Percentiles rank a stretch among this genome's conserved stretches.
Evolutionary conservation across 2,888 invertebrate genomes (phyloP).

Genomic region (Philaethria dido): DNA sequence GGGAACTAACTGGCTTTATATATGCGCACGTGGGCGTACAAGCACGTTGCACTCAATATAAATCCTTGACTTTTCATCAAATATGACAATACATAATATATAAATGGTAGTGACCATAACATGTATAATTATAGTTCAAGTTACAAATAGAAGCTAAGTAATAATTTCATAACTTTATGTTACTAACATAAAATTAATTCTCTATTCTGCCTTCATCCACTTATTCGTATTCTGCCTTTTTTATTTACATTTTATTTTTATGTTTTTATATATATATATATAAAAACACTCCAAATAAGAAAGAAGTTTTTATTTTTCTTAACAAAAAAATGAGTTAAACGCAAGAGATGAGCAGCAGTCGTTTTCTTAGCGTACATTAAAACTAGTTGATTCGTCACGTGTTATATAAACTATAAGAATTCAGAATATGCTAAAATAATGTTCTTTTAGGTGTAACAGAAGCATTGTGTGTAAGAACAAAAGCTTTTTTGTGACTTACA

Average conservation of each 20-base stretch:
- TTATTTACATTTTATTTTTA: too few species aligned
- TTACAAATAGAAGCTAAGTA: not conserved
- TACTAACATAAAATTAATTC: too few species aligned
- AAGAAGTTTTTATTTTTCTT: too few species aligned
- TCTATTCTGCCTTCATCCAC: too few species aligned
- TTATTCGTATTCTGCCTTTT: too few species aligned
- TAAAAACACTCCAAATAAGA: too few species aligned
- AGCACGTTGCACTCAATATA: constrained; percentile 38
- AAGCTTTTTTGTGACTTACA: constrained; percentile 22
- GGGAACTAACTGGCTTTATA: constrained; percentile 31
- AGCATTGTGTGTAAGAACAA: constrained; percentile 9
- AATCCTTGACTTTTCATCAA: constrained; percentile 43
- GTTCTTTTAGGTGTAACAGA: constrained; percentile 17
- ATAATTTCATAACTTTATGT: not conserved
- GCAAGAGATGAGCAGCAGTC: constrained; percentile 3
- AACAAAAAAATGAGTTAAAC: not conserved
- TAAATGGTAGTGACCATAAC: not conserved
- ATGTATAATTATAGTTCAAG: not conserved
- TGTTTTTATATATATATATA: too few species aligned
- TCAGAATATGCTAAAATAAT: constrained; percentile 29
- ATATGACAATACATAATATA: constrained; percentile 32
- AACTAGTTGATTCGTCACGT: constrained; percentile 19
- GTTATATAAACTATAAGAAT: constrained; percentile 27
- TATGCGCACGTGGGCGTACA: constrained; percentile 38
- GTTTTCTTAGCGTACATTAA: constrained; percentile 21